A percentile compares a stretch with the other conserved stretches of the same genome.
These are phyloP conservation scores for Nemapogon koenigi DNA, from an alignment of 2,888 invertebrate genomes.

Conservation along the genomic window DNA sequence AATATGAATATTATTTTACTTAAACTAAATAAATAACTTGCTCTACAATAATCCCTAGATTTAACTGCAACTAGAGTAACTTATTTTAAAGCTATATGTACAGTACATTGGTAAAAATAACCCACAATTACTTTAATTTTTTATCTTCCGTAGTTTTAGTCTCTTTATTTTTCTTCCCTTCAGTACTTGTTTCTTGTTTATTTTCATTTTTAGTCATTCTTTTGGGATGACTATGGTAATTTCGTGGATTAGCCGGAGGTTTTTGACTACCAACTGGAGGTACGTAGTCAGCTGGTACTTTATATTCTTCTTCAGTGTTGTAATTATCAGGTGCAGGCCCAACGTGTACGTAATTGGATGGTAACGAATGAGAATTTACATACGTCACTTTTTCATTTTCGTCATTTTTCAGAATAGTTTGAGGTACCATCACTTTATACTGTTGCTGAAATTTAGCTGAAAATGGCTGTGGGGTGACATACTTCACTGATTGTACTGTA, in stretches of 20 bases:
- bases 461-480: conserved; percentile 47
- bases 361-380: conserved; percentile 42
- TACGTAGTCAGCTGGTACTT: conserved; percentile 28
- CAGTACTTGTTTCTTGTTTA: conserved; percentile 22
- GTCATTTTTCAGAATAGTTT: conserved; percentile 37
- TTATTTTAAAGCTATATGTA: no score
- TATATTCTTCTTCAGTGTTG: conserved; percentile 36
- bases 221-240: conserved; percentile 47
- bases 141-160: conserved; percentile 14
- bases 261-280: conserved; percentile 35
- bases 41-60: no score
- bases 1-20: no score
- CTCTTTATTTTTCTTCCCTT: conserved; percentile 1
- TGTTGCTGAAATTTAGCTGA: conserved; percentile 43
- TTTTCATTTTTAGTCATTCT: conserved; percentile 37
- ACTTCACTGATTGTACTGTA: conserved; percentile 41
- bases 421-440: conserved; percentile 51
- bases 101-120: background rate
- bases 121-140: conserved; percentile 13
- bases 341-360: conserved; percentile 28
- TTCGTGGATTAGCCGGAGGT: conserved; percentile 37
- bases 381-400: conserved; percentile 50
- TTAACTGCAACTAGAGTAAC: no score
- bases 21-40: no score
- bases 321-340: conserved; percentile 17